Evolutionary conservation across 37 sponge, comb jelly and placozoan genomes (phyloP).

Genomic region (Eunapius fragilis): DNA sequence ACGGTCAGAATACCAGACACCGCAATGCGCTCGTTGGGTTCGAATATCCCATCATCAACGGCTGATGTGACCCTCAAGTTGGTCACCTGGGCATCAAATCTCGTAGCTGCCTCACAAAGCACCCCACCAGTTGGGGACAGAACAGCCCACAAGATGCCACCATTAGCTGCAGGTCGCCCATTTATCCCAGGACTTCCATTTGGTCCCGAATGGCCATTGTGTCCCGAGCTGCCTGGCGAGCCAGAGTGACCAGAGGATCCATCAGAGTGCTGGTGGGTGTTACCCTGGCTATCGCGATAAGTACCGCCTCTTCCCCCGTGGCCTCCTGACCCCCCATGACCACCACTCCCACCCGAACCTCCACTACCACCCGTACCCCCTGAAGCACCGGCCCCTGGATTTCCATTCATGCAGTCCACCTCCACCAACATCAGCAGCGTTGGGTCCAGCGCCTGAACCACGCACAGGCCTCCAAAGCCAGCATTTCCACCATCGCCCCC

Average conservation of each 20-base stretch:
- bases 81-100: constrained; percentile 68
- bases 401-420: constrained; percentile 64
- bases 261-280: constrained; percentile 20
- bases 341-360: constrained; percentile 68
- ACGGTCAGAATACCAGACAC: constrained; percentile 43
- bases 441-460: constrained; percentile 56
- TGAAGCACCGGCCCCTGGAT: constrained; percentile 37
- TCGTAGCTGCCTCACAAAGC: constrained; percentile 53
- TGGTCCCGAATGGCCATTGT: constrained; percentile 37
- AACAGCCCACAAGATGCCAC: constrained; percentile 69
- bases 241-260: constrained; percentile 39
- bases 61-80: constrained; percentile 50
- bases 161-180: constrained; percentile 53
- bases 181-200: constrained; percentile 35
- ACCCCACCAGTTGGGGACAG: constrained; percentile 40
- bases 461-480: constrained; percentile 60
- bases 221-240: constrained; percentile 25
- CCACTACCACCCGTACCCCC: constrained; percentile 66
- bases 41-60: constrained; percentile 85
- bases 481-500: constrained; percentile 78
- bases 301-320: constrained; percentile 43
- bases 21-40: constrained; percentile 78
- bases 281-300: constrained; percentile 33
- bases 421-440: constrained; percentile 66
- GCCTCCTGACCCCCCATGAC: constrained; percentile 63